Evolutionary conservation across 1,140 invertebrate genomes (phyloP).

Genomic region (Bombus picipes): DNA sequence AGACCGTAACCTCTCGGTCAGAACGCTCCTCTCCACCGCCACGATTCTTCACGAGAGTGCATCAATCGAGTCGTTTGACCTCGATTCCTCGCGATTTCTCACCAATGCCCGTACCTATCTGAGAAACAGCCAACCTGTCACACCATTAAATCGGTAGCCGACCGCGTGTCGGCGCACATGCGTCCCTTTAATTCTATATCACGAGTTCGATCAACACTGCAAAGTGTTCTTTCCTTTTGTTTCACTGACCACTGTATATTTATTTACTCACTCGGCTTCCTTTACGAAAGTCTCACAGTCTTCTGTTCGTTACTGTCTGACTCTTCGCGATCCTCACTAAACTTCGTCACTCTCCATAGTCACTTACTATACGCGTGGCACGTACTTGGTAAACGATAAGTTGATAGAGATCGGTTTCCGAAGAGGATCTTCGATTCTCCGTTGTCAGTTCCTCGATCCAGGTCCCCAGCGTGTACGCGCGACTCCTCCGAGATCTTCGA

Average conservation of each 20-base stretch:
- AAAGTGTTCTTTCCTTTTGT: not conserved
- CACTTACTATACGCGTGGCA: conserved; percentile 18
- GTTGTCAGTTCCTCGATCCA: not conserved
- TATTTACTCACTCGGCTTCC: not conserved
- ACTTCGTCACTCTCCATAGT: conserved; percentile 41
- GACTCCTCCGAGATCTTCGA: conserved; percentile 46
- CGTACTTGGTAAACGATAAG: not conserved
- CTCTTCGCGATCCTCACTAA: conserved; percentile 1
- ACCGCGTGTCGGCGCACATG: conserved; percentile 63
- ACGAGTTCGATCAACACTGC: conserved; percentile 42
- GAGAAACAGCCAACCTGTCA: conserved; percentile 2
- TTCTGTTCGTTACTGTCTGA: not conserved
- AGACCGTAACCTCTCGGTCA: conserved; percentile 55
- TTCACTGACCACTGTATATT: conserved; percentile 43
- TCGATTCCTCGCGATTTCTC: conserved; percentile 8
- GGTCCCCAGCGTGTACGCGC: conserved; percentile 27
- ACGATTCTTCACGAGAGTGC: conserved; percentile 47
- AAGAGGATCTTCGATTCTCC: not conserved
- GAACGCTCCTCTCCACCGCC: conserved; percentile 48
- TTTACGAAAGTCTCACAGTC: not conserved
- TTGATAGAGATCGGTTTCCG: not conserved
- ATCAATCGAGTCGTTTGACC: conserved; percentile 52
- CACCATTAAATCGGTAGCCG: conserved; percentile 53
- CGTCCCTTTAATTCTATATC: conserved; percentile 1
- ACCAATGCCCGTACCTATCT: not conserved